phyloP scores from a whole-genome alignment of 2,113 vertebrate species.

The Ceyx melanurus region DNA sequence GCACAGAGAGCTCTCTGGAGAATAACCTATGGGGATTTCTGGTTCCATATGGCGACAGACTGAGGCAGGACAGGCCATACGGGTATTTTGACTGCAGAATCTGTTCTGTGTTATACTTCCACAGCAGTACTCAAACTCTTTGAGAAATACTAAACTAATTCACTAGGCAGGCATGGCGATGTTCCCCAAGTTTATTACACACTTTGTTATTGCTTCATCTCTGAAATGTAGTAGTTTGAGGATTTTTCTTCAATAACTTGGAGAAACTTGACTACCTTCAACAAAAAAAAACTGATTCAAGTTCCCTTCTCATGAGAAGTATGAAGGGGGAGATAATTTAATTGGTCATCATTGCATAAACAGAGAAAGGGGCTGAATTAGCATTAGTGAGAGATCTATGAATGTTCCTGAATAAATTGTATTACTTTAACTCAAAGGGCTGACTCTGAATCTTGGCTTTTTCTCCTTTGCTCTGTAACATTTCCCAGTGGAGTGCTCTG shows the following conservation, averaged over 20 bases:
- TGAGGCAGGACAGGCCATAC: neutral
- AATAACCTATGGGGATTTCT: rapidly evolving
- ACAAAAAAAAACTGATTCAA: neutral
- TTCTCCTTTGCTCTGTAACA: neutral
- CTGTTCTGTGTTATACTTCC: neutral
- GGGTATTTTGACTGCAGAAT: neutral
- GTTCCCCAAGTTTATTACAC: neutral
- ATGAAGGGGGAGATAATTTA: neutral
- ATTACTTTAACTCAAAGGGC: slow-evolving; percentile 22
- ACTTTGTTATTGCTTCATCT: neutral
- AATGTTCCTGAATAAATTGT: neutral
- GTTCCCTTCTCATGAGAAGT: neutral
- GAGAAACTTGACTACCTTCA: neutral
- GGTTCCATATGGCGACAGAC: rapidly evolving
- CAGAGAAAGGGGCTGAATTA: slow-evolving; percentile 38
- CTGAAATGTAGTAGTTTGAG: neutral
- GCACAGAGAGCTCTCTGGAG: neutral
- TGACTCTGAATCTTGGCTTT: neutral
- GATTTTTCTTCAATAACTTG: neutral
- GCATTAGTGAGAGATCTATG: neutral
- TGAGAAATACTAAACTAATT: neutral
- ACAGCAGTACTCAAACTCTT: neutral
- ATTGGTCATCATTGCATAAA: neutral
- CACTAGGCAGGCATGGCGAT: neutral
- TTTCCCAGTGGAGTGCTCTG: neutral